phyloP scores from a whole-genome alignment of 92 coral and sea anemone species.

The Bergia sp. region DNA sequence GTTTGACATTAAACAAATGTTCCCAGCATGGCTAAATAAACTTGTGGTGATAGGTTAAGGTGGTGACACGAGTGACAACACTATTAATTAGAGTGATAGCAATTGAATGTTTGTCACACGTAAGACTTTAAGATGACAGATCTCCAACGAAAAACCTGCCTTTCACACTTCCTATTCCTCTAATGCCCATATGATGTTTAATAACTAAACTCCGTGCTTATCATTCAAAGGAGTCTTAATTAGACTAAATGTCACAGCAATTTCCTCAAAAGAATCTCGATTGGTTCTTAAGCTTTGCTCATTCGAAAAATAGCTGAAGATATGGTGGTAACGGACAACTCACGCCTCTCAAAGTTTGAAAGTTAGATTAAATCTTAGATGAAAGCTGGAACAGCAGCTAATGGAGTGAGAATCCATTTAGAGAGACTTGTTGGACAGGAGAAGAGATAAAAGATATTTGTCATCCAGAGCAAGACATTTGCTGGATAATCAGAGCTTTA shows the following conservation, averaged over 20 bases:
- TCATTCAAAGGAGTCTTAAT: constrained; percentile 52
- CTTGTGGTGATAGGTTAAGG: constrained; percentile 97
- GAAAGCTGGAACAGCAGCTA: constrained; percentile 65
- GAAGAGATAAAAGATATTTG: constrained; percentile 40
- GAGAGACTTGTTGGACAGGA: constrained; percentile 55
- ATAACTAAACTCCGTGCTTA: constrained; percentile 57
- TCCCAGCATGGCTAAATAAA: constrained; percentile 89
- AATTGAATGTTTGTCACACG: constrained; percentile 92
- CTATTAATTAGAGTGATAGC: constrained; percentile 98
- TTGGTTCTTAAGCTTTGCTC: constrained; percentile 41
- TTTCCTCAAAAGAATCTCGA: constrained; percentile 50
- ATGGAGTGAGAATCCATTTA: constrained; percentile 55
- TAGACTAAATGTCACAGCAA: constrained; percentile 21
- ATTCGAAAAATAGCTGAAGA: constrained; percentile 47
- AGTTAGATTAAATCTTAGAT: constrained; percentile 85
- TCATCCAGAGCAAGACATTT: constrained; percentile 24
- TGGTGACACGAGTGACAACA: constrained; percentile 95
- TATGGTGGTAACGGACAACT: constrained; percentile 54
- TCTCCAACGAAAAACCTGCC: constrained; percentile 67
- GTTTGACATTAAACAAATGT: constrained; percentile 98
- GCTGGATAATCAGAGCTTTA: constrained; percentile 4
- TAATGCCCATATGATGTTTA: constrained; percentile 63
- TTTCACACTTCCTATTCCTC: constrained; percentile 57
- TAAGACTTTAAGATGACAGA: constrained; percentile 84
- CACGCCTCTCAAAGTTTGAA: constrained; percentile 82